phyloP scores from a whole-genome alignment of 1,140 invertebrate genomes.

The Drosophila nikananu region DNA sequence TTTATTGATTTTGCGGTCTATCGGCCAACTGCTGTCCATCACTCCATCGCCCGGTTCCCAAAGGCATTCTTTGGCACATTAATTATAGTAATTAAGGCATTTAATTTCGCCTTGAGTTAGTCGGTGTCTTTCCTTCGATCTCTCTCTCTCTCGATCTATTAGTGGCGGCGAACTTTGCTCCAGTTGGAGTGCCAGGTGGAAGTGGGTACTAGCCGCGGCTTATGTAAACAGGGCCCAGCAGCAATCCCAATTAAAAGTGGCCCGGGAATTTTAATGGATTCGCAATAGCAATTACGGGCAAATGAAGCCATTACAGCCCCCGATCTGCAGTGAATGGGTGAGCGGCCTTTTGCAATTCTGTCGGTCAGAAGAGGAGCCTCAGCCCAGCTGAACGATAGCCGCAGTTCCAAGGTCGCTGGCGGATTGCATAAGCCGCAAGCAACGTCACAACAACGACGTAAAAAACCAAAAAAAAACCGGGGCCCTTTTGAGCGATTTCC shows the following conservation, averaged over 20 bases:
- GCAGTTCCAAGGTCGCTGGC: constrained; percentile 57
- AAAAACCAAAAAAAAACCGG: constrained; percentile 55
- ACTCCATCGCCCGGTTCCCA: constrained; percentile 29
- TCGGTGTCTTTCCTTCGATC: background rate
- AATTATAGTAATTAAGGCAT: constrained; percentile 76
- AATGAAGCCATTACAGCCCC: constrained; percentile 45
- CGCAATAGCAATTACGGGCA: constrained; percentile 41
- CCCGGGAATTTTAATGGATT: constrained; percentile 42
- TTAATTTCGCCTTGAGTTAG: constrained; percentile 57
- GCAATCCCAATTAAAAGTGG: constrained; percentile 42
- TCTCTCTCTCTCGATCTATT: constrained; percentile 4
- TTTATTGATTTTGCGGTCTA: constrained; percentile 60
- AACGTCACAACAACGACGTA: constrained; percentile 58
- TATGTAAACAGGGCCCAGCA: constrained; percentile 29
- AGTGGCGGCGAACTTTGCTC: constrained; percentile 34
- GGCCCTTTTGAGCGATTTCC: constrained; percentile 39
- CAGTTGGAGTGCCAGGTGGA: constrained; percentile 15
- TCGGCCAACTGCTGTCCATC: constrained; percentile 39
- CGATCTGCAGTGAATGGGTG: constrained; percentile 53
- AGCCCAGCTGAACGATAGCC: constrained; percentile 20
- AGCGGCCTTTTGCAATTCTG: constrained; percentile 57
- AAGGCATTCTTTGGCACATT: constrained; percentile 68
- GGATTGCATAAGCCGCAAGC: constrained; percentile 60
- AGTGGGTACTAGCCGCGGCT: constrained; percentile 4
- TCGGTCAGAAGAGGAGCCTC: constrained; percentile 39